Evolutionary conservation across 2,113 vertebrate species (phyloP), one percentile per base, ranked within the genome.

Genomic region (Scomber scombrus): DNA sequence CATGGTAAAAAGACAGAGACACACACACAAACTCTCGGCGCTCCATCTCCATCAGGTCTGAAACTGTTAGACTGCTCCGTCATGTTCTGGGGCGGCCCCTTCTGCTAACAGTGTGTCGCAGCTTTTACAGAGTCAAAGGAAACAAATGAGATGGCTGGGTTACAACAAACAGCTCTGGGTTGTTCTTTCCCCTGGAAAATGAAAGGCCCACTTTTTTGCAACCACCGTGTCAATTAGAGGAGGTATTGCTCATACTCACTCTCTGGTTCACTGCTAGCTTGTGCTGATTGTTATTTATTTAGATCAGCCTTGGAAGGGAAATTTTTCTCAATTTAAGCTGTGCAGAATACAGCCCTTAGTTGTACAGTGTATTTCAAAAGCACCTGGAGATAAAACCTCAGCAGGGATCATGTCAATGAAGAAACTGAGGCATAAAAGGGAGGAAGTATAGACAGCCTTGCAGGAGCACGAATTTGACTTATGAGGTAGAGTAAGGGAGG

Each of bases 131-230:
- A 90, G 83, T 90, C 90, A 91, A 89, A 89, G 85, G 87, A 84
- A 92, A 92, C 82, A 92, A 91, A 92, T 87, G 82, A 89, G 88
- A 92, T 84, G 85, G 88, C 78, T 87, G 81, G 66, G 77, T 86
- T 85, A 81, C 82, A 87, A 84, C 88, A 91, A 92, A 92, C 88
- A 85, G 85, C 90, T 91, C 85, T 46, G 62, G 87, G 87, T 93
- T 85, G 72, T 86, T 88, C 79, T 78, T 82, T 84, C 78, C 84
- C 68, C 75, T 46, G 70, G 75, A 84, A 91, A 91, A 89, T 85
- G 82, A 91, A 91, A 82, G 55, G 15, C n/a, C 29, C 65, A 31
- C 10, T 47, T 66, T 79, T 71, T 69, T 60, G 26, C 60, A 79
- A 84, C 12, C 73, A 55, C 72, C 3, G 49, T 82, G 88, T 87